phyloP scores from a whole-genome alignment of 1,140 invertebrate species.

The Gerris buenoi region DNA sequence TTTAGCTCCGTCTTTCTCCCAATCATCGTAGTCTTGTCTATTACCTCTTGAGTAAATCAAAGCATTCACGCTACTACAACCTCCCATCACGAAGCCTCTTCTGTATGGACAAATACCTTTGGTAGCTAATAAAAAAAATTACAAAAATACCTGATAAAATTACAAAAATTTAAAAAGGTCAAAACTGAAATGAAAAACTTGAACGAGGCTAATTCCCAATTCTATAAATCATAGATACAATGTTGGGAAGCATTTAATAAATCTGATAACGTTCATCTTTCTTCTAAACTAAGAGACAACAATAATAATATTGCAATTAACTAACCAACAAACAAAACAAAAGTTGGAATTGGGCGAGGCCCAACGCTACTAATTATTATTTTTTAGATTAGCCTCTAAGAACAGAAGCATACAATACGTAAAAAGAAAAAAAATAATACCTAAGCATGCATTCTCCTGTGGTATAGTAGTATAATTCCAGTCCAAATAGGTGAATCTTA shows the following conservation, averaged over 20 bases:
- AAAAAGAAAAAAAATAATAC: not conserved
- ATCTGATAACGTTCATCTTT: no score
- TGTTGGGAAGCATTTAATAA: no score
- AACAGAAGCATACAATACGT: not conserved
- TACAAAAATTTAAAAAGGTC: no score
- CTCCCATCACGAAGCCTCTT: constrained; percentile 75
- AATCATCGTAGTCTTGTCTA: constrained; percentile 75
- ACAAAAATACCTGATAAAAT: not conserved
- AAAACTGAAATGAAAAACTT: no score
- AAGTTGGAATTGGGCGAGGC: no score
- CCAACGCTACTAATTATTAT: no score
- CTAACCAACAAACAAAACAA: no score
- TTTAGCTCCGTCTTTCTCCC: constrained; percentile 67
- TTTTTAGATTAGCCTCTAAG: no score
- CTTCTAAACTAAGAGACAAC: no score
- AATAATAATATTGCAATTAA: no score
- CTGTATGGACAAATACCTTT: constrained; percentile 74
- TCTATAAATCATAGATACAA: no score
- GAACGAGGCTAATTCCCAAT: no score
- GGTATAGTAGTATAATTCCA: constrained; percentile 32
- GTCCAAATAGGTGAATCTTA: constrained; percentile 24
- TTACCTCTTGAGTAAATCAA: constrained; percentile 93
- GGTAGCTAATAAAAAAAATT: constrained; percentile 51
- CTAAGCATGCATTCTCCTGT: constrained; percentile 7
- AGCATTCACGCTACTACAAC: constrained; percentile 82